These are phyloP conservation scores for Rattus rattus DNA, from an alignment of 2,113 vertebrate genomes.

Conservation along the genomic window DNA sequence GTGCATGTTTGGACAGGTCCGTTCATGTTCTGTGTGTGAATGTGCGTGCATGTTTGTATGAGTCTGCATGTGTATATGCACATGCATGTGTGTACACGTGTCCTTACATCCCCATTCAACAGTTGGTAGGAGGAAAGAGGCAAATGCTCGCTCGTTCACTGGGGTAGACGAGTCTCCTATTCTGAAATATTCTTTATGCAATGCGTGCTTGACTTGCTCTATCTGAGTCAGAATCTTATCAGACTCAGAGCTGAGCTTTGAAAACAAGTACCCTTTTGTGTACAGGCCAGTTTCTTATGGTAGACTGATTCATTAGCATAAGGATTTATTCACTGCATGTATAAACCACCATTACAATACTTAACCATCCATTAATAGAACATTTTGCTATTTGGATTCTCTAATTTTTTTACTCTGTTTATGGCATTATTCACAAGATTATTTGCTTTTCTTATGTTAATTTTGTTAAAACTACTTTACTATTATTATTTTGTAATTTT, in stretches of 20 bases:
- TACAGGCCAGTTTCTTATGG: neutral
- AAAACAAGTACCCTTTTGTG: neutral
- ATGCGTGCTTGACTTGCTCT: neutral
- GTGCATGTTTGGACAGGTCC: no score
- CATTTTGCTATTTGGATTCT: neutral
- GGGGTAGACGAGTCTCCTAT: neutral
- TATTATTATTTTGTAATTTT: neutral
- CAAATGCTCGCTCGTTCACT: neutral
- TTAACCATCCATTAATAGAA: slow-evolving; percentile 26
- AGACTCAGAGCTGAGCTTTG: neutral
- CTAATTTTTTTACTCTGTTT: neutral
- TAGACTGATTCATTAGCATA: neutral
- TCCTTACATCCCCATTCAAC: neutral
- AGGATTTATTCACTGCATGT: neutral
- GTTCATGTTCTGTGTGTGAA: no score
- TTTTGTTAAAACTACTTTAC: neutral
- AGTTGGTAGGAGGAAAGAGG: neutral
- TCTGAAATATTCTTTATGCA: neutral
- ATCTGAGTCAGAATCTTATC: slow-evolving; percentile 1
- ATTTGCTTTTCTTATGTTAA: neutral
- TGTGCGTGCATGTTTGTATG: neutral
- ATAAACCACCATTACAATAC: neutral
- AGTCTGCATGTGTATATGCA: neutral
- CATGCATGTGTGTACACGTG: neutral
- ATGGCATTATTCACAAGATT: neutral